phyloP scores from a whole-genome alignment of 2,888 invertebrate genomes.

The Fragum whitleyi region DNA sequence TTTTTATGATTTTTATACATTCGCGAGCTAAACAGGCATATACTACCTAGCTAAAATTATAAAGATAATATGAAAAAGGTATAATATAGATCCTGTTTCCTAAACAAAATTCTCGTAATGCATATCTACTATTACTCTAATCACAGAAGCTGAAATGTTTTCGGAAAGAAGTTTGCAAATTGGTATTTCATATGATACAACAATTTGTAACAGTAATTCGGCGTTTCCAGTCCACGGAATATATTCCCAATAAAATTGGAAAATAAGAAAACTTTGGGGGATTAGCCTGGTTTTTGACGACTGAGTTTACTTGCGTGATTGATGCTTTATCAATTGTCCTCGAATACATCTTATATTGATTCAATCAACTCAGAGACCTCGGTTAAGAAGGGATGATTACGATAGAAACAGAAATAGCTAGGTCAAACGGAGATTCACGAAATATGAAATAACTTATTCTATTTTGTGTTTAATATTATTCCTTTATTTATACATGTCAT shows the following conservation, averaged over 20 bases:
- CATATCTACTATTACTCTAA: background rate
- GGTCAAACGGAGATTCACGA: too few relatives aligned
- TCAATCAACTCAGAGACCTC: background rate
- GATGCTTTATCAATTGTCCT: slow-evolving; percentile 29
- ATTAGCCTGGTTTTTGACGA: slow-evolving; percentile 21
- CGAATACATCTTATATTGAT: slow-evolving; percentile 26
- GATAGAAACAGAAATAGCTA: too few relatives aligned
- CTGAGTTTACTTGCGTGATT: slow-evolving; percentile 24
- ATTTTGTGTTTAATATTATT: too few relatives aligned
- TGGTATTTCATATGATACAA: background rate
- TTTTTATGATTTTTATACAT: too few relatives aligned
- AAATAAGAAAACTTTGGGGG: slow-evolving; percentile 14
- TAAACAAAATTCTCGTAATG: too few relatives aligned
- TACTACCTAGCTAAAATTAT: too few relatives aligned
- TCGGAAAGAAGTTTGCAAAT: background rate
- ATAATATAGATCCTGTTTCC: too few relatives aligned
- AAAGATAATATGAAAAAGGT: too few relatives aligned
- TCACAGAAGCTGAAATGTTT: background rate
- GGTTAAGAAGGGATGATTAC: too few relatives aligned
- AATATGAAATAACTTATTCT: too few relatives aligned
- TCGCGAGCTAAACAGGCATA: too few relatives aligned
- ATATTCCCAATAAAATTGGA: slow-evolving; percentile 1
- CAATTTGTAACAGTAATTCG: background rate
- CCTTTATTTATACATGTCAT: too few relatives aligned
- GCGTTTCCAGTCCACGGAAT: background rate